A percentile compares a stretch with the other conserved stretches of the same genome.
Evolutionary conservation across 2,113 vertebrate species (phyloP).

Genomic region (Willisornis vidua): DNA sequence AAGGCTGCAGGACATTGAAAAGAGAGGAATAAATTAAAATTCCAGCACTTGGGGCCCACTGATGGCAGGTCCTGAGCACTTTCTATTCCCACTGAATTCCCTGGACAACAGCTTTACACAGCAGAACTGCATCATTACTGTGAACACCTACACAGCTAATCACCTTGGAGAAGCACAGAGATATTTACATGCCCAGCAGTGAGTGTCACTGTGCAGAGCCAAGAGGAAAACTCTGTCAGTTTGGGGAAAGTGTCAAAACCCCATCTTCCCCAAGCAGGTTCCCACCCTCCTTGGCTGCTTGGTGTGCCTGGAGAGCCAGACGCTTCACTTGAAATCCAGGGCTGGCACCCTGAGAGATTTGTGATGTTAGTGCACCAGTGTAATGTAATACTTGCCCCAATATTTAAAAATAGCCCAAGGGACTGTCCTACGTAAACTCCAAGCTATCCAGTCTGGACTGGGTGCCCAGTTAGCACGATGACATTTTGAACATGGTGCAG

Average conservation of each 20-base stretch:
- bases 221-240: not conserved
- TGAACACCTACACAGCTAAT: not conserved
- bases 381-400: not conserved
- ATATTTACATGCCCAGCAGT: not conserved
- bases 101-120: not conserved
- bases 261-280: not conserved
- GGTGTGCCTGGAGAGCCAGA: not conserved
- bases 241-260: not conserved
- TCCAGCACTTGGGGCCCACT: not conserved
- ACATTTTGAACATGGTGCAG: not conserved
- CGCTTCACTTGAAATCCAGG: not conserved
- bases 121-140: not conserved
- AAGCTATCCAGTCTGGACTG: not conserved
- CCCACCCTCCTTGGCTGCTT: not conserved
- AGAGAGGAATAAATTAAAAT: not conserved
- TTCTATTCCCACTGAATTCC: not conserved
- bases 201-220: not conserved
- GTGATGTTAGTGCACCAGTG: not conserved
- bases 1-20: not conserved
- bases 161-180: not conserved
- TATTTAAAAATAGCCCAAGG: constrained; percentile 41
- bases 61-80: not conserved
- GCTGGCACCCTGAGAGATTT: not conserved
- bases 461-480: not conserved
- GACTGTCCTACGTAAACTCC: not conserved